Evolutionary conservation across 2,888 invertebrate species (phyloP), one percentile per base, ranked within the genome.

Genomic region (Neria commutata): DNA sequence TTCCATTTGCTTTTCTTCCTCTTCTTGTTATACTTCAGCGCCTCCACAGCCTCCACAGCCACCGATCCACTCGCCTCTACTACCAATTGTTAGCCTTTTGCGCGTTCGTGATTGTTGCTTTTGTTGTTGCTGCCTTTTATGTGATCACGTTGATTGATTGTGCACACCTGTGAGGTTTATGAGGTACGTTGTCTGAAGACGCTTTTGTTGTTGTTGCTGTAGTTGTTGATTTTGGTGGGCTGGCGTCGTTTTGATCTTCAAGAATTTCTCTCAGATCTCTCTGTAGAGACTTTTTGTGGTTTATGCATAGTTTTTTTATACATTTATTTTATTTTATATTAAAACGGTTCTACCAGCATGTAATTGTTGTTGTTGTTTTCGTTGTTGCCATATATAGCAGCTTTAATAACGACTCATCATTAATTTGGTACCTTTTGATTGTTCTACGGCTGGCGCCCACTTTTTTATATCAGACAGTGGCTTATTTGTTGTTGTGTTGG

Each of bases 131-230:
- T 64, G 56, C 68, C 67, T 67, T 72, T 70, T 72, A 72, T 73
- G 72, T 73, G 69, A 72, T 72, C 72, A 67, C 62, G 72, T 72
- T 72, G 72, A 72, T 72, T 72, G 72, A 72, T 72, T 70, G 72
- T 70, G 72, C 73, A 72, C 72, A 72, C 72, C 72, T 72, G 72
- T 72, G 71, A 54, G 61, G 42, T 42, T 42, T 42, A 19, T 42
- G 17, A 42, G 21, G 42, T 42, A 19, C 42, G 42, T 42, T 42
- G 42, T 42, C 42, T 42, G 21, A 42, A 19, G 2, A 21, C 21
- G 11, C n/a, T 37, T 37, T n/a, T 10, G 37, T 37, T 37, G 42
- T 5, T 42, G 42, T 17, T 42, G 17, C 19, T 42, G 24, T 47
- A 34, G 50, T 45, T n/a, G n/a, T n/a, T n/a, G n/a, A n/a, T 29